Conservation (phyloP, 2,888 invertebrate species). For the Carabus problematicus region DNA sequence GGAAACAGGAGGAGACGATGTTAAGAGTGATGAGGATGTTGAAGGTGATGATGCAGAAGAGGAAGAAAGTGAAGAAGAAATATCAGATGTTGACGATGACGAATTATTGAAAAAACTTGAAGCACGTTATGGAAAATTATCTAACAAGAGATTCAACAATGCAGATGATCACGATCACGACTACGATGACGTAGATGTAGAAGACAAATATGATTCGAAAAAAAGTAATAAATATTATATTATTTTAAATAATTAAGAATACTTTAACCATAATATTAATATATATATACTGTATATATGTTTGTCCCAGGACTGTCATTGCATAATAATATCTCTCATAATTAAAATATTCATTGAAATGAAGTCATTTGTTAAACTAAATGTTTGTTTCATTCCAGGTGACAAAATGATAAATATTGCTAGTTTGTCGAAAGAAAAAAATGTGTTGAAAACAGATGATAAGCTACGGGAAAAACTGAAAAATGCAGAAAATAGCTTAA, state of each 20-base stretch:
- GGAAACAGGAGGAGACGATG: conserved; percentile 62
- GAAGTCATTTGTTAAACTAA: no score
- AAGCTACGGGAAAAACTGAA: conserved; percentile 58
- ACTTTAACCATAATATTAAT: no score
- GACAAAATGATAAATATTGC: no score
- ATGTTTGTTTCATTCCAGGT: no score
- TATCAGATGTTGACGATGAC: conserved; percentile 70
- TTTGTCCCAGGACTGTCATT: no score
- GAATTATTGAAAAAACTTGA: conserved; percentile 74
- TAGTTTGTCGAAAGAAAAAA: no score
- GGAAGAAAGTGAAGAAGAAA: conserved; percentile 45
- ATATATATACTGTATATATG: no score
- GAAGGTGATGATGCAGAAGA: conserved; percentile 58
- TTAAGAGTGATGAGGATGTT: conserved; percentile 62
- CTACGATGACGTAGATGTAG: conserved; percentile 55
- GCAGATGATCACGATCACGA: conserved; percentile 59
- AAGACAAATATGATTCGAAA: conserved; percentile 52
- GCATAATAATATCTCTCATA: no score
- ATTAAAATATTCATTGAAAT: no score
- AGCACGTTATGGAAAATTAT: conserved; percentile 75
- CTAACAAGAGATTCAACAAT: conserved; percentile 57
- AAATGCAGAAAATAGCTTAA: conserved; percentile 62
- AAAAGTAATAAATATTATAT: conserved; percentile 55
- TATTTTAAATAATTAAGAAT: no score
- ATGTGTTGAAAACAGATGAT: no score